phyloP scores from a whole-genome alignment of 2,113 vertebrate species.

The Noctilio leporinus region DNA sequence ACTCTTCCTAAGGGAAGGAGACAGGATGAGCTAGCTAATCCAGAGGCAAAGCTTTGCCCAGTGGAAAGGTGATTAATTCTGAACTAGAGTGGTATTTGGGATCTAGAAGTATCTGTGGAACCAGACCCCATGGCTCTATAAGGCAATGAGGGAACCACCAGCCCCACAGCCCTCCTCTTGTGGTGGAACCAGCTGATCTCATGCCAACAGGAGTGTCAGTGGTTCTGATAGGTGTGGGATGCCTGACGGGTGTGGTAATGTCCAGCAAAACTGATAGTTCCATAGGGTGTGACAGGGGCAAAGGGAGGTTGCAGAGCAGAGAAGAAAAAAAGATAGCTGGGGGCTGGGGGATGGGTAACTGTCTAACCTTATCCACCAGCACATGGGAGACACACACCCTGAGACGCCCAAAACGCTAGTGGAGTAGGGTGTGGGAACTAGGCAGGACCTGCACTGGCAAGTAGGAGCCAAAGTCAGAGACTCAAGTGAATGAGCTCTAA shows the following conservation, averaged over 20 bases:
- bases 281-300: constrained; percentile 5
- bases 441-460: neutral
- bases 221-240: neutral
- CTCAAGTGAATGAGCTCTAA: neutral
- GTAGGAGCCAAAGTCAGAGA: neutral
- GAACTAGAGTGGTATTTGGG: neutral
- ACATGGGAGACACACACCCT: neutral
- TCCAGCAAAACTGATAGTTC: neutral
- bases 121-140: neutral
- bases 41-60: neutral
- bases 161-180: neutral
- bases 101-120: neutral
- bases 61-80: neutral
- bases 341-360: neutral
- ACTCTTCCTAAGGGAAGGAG: neutral
- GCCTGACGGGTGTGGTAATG: neutral
- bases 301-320: neutral
- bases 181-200: neutral
- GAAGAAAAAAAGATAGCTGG: neutral
- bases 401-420: neutral
- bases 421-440: neutral
- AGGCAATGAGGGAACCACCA: neutral
- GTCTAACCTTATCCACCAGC: neutral
- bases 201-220: neutral
- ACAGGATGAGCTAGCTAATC: neutral